Evolutionary conservation across 2,113 vertebrate genomes (phyloP).

Genomic region (Leptocoma aspasia): DNA sequence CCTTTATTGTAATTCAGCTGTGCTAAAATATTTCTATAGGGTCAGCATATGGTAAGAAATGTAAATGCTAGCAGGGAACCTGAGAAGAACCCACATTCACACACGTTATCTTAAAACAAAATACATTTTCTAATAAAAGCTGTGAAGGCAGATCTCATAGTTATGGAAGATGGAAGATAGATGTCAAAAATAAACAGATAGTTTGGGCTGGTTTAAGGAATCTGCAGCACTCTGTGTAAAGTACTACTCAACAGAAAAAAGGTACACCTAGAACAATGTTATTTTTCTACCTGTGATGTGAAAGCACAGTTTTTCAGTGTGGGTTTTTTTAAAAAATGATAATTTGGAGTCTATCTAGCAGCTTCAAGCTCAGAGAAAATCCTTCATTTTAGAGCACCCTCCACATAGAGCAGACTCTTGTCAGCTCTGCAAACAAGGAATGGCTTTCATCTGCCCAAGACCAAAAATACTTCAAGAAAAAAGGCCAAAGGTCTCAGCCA

Average conservation of each 20-base stretch:
- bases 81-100: not conserved
- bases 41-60: not conserved
- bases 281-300: not conserved
- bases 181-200: not conserved
- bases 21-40: not conserved
- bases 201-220: not conserved
- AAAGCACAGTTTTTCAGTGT: not conserved
- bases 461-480: not conserved
- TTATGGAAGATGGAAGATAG: not conserved
- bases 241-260: not conserved
- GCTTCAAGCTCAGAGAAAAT: not conserved
- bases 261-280: not conserved
- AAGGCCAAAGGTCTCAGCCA: not conserved
- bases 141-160: not conserved
- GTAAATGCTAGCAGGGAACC: not conserved
- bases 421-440: not conserved
- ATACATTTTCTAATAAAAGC: not conserved
- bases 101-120: not conserved
- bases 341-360: not conserved
- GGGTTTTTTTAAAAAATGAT: not conserved
- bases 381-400: not conserved
- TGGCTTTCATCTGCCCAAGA: not conserved
- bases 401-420: not conserved
- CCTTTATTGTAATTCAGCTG: not conserved
- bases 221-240: not conserved